Evolutionary conservation across 2,888 invertebrate species (phyloP), one percentile per base, ranked within the genome.

Genomic region (Mythimna loreyi): DNA sequence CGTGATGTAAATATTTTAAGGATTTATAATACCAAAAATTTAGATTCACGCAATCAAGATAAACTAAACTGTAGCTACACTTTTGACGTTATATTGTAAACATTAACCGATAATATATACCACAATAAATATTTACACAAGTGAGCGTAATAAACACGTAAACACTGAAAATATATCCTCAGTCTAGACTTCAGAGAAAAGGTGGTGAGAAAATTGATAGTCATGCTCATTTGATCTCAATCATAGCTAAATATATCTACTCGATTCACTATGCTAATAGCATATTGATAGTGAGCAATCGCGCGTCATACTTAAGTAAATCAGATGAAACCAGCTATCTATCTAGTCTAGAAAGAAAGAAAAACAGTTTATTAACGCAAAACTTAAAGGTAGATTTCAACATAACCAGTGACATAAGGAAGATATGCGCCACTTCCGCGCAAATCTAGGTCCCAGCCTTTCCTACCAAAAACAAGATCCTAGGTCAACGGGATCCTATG

Each of bases 171-270:
- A 47, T 61, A 43, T 52, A 9, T 60, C 25, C 11, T 36, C 6
- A 4, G 30, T 50, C 36, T 43, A 23, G 23, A 30, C 2, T 60
- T 36, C 59, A 9, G 0, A 33, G 66, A 50, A 65, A 56, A 56
- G 23, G 11, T 5, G n/a, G 16, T 30, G 40, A 28, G 36, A 13
- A 57, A 52, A 61, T 16, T 53, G n/a, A 61, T 57, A 36, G 45
- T 50, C 49, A 66, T 23, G 11, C 11, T 58, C 7, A 23, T 25
- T 50, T 23, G 30, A 1, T 52, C 28, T 57, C 8, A 30, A 80
- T 80, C 75, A 63, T 57, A 61, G 43, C 80, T 74, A 67, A 79
- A 57, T 79, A 74, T 67, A 75, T 58, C 28, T n/a, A 58, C 36
- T 5, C 57, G 52, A 75, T 66, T 78, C 75, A 75, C 43, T 49